Evolutionary conservation across 2,113 vertebrate species (phyloP).

Genomic region (Herpetotheres cachinnans): DNA sequence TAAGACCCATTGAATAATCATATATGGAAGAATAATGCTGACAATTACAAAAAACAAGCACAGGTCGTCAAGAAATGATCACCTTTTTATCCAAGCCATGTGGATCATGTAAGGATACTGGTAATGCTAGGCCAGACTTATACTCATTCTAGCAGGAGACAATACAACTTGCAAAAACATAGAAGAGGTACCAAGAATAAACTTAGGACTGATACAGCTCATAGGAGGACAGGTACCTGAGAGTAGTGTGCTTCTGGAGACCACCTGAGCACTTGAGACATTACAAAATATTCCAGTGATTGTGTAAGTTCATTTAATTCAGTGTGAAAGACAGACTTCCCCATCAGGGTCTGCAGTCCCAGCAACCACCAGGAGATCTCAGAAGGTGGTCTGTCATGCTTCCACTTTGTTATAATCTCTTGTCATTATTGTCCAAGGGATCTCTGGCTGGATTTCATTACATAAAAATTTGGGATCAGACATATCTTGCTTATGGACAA

Average conservation of each 20-base stretch:
- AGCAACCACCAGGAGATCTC: not conserved
- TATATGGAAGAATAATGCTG: not conserved
- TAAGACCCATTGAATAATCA: not conserved
- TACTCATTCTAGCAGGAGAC: not conserved
- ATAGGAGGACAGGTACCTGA: not conserved
- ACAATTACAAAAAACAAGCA: not conserved
- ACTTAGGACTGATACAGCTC: not conserved
- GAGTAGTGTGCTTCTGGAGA: not conserved
- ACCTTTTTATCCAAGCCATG: not conserved
- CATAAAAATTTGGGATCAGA: not conserved
- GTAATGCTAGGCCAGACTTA: not conserved
- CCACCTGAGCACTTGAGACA: not conserved
- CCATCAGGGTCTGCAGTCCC: not conserved
- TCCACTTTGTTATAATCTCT: not conserved
- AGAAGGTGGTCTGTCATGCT: not conserved
- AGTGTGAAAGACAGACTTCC: not conserved
- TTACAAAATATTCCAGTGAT: not conserved
- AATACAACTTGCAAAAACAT: not conserved
- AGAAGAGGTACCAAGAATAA: not conserved
- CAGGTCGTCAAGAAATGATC: not conserved
- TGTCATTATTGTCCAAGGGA: not conserved
- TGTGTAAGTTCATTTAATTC: not conserved
- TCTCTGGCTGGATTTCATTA: not conserved
- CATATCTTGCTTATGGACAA: not conserved
- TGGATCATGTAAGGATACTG: rapidly evolving